These are phyloP conservation scores for Sus scrofa DNA, from an alignment of 2,113 vertebrate species.

Conservation along the genomic window T2T-Sscrofa CM000820.6:51259501-51260000, in stretches of 20 bases:
- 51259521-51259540: neutral
- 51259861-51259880: neutral
- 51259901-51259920: neutral
- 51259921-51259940: neutral
- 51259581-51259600: neutral
- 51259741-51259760: neutral
- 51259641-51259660: neutral
- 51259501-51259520: neutral
- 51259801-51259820: slow-evolving; percentile 17
- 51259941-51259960: neutral
- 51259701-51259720: neutral
- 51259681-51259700: neutral
- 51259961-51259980: too few species aligned
- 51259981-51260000: neutral
- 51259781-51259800: neutral
- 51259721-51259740: neutral
- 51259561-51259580: neutral
- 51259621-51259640: neutral
- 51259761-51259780: neutral
- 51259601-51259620: neutral
- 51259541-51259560: neutral
- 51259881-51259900: neutral
- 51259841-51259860: neutral
- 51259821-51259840: neutral
- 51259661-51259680: neutral